Evolutionary conservation across 2,888 invertebrate species (phyloP), one percentile per base, ranked within the genome.

Genomic region (Drosophila macrospina): DNA sequence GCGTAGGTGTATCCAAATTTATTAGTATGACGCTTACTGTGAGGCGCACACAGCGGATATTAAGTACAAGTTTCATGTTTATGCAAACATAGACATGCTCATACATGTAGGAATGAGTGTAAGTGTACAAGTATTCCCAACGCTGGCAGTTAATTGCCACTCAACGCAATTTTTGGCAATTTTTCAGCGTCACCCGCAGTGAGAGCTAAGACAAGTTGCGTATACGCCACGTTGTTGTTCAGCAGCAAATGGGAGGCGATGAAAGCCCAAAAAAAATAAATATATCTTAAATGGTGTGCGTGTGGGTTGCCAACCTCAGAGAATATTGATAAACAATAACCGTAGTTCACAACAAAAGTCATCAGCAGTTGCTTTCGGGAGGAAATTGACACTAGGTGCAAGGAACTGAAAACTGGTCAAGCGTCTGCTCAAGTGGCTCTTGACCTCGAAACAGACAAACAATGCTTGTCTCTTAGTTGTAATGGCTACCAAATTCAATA

Each of bases 101-200:
- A 34, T 51, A 44, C 48, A 20, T 54, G 30, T 24, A 16, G 11
- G 34, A 26, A n/a, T 26, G 8, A 16, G 37, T 32, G 8, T 15
- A 32, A 37, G 32, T 24, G 20, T 30, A 13, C n/a, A 16, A 13
- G 26, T n/a, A 41, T 39, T 54, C 45, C 16, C 39, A 42, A 39
- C n/a, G 44, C 20, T 26, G 1, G 8, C 54, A 48, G 63, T 73
- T 73, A 68, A 75, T 75, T 73, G 47, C 68, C 68, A 7, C 56
- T 64, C 37, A 48, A 57, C 34, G 60, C 34, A 47, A 63, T 67
- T 41, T 10, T 10, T 28, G 11, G 24, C 32, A 34, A 77, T 77
- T 72, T 60, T 68, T 73, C 73, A 68, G 50, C 48, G 68, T 77
- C 74, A 72, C 45, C 41, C 47, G 39, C 68, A 77, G 32, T 37